phyloP scores from a whole-genome alignment of 2,888 invertebrate genomes.

The Ypsolopha sequella region DNA sequence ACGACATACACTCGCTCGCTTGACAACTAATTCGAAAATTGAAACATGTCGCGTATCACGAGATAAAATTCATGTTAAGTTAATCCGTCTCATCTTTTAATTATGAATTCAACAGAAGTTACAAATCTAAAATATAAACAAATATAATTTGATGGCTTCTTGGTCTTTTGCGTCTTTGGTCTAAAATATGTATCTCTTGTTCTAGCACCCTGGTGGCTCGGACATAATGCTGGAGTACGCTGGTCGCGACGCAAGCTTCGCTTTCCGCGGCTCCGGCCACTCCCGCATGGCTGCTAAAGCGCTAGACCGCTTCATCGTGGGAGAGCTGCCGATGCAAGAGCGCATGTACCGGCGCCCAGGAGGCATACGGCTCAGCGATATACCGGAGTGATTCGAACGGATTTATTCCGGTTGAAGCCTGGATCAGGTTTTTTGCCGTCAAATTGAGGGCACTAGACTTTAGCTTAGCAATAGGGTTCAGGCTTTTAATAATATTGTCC shows the following conservation, averaged over 20 bases:
- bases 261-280: slow-evolving; percentile 86
- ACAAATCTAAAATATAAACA: no score
- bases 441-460: no score
- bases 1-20: no score
- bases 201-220: slow-evolving; percentile 85
- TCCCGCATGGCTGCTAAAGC: slow-evolving; percentile 74
- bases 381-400: slow-evolving; percentile 49
- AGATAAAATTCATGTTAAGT: no score
- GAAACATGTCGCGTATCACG: no score
- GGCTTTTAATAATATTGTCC: no score
- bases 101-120: no score
- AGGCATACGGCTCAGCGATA: slow-evolving; percentile 70
- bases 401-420: background rate
- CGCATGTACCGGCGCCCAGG: slow-evolving; percentile 77
- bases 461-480: no score
- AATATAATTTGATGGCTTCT: no score
- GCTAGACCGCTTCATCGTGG: slow-evolving; percentile 79
- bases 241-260: slow-evolving; percentile 86
- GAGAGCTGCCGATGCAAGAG: slow-evolving; percentile 79
- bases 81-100: no score
- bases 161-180: no score
- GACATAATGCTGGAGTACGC: slow-evolving; percentile 88
- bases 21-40: no score
- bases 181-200: slow-evolving; percentile 25
- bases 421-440: background rate